Base-by-base conservation (phyloP, 2,113 vertebrate species). In the Podiceps cristatus region DNA sequence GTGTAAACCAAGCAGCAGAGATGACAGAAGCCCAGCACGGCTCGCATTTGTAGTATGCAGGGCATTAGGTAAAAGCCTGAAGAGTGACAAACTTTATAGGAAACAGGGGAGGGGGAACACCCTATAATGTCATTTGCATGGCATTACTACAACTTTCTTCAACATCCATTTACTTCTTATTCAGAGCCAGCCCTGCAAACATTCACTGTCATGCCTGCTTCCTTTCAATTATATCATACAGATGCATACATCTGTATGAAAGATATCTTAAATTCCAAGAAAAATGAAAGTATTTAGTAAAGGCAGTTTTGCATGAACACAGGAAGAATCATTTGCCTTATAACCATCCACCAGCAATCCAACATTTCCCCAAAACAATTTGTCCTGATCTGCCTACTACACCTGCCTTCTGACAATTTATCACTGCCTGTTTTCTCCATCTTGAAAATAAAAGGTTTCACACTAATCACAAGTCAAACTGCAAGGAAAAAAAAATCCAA, bases 101-200 rank as follows among this genome's bases (percentile, higher is more conserved):
- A 87, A 93, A 84, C 1, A 5, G 25, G 11, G 53, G 18, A 66
- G 2, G 17, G 7, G 9, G 15, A 74, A 42, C 27, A 79, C 13
- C 4, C 11, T n/a, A 15, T 0, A 0, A 14, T 16, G 45, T 52
- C 40, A 47, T 31, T 55, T 91, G 24, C 35, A 44, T 8, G 18
- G 50, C 23, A 64, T 13, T 47, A 47, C 20, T 24, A 71, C n/a
- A 79, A 18, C 37, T 55, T 72, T 59, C 81, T 67, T 53, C 58
- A 92, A 71, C 5, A 5, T 25, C 13, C 10, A 35, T 40, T 42
- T 75, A 29, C 58, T 78, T 56, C 66, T 82, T 71, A 16, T 31
- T 73, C 40, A 67, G n/a, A 85, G 45, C 15, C 8, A 37, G 18
- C 15, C 35, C 40, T 87, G 74, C 50, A 78, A 84, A 71, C 58